These are phyloP conservation scores for Panzeria rudis DNA, from an alignment of 2,888 invertebrate genomes.

Conservation along the genomic window DNA sequence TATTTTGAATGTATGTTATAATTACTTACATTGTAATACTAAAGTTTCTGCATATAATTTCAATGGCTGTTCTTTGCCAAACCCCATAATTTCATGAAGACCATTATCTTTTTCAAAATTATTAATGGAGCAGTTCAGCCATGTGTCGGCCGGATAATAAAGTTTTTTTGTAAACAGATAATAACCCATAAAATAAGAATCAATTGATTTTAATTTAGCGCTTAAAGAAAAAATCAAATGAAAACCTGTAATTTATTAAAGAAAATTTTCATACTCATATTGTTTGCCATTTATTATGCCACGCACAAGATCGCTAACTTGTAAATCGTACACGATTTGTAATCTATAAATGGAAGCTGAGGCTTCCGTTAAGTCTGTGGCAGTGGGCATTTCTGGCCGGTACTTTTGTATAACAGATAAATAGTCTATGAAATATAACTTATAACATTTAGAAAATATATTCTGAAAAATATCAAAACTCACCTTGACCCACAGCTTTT, in stretches of 20 bases:
- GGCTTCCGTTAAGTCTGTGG: constrained; percentile 96
- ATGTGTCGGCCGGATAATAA: constrained; percentile 74
- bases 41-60: constrained; percentile 77
- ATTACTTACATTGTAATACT: constrained; percentile 76
- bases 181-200: constrained; percentile 77
- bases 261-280: constrained; percentile 85
- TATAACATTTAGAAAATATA: no score
- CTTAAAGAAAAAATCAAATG: constrained; percentile 65
- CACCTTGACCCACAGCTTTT: constrained; percentile 75
- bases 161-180: constrained; percentile 72
- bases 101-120: constrained; percentile 43
- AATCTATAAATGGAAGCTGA: constrained; percentile 95
- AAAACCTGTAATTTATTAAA: not conserved
- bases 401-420: constrained; percentile 36
- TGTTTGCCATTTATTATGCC: constrained; percentile 92
- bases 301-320: constrained; percentile 90
- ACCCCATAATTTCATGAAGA: constrained; percentile 50
- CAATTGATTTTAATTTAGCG: constrained; percentile 75
- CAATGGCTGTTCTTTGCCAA: constrained; percentile 68
- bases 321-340: constrained; percentile 94
- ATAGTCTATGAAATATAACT: not conserved
- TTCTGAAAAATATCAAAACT: no score
- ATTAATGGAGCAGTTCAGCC: constrained; percentile 76
- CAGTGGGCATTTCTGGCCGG: constrained; percentile 86
- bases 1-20: not conserved